Evolutionary conservation across 2,113 vertebrate genomes (phyloP), one percentile per base, ranked within the genome.

Genomic region (Ovibos moschatus): DNA sequence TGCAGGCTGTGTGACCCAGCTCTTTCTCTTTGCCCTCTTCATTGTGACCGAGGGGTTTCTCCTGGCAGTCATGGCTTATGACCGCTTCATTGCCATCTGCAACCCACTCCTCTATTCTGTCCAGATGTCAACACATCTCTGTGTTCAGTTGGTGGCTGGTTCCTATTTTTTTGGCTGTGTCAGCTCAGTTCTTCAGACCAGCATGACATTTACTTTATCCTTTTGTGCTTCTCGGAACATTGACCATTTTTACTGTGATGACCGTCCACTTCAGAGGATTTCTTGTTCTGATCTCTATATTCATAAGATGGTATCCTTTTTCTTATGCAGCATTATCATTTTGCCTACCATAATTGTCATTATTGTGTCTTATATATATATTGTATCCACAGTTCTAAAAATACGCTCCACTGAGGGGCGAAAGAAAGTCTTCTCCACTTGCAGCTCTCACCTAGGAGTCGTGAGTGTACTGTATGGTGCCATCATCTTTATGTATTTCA

Each of bases 191-290:
- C 95, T 98, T 45, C 94, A 97, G 95, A 96, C 96, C 0, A 89
- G 91, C 40, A 94, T 96, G 30, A 97, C 97, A 2, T 98, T 98
- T 67, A 96, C 82, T 28, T 58, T 98, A 9, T 81, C 95, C 4
- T 98, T 98, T 30, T 98, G 98, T 55, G 82, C 87, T 60, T 98
- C 97, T 76, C 89, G 94, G n/a, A 7, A 87, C 17, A 87, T 98
- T 17, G 95, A 98, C 45, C 97, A 98, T 57, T 98, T 98, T 79
- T 98, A 98, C 89, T 98, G 98, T 94, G 98, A 98, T 45, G 0
- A 67, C 82, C 96, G 93, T 0, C 97, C 97, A 0, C 88, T 98
- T 51, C 88, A 97, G 79, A 98, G 96, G 33, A 58, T 98, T 2
- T 97, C 98, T 15, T 98, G 98, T 40, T 98, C 96, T 62, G 89